Conservation (phyloP, 2,797 vertebrate species). For the Helostoma temminkii region DNA sequence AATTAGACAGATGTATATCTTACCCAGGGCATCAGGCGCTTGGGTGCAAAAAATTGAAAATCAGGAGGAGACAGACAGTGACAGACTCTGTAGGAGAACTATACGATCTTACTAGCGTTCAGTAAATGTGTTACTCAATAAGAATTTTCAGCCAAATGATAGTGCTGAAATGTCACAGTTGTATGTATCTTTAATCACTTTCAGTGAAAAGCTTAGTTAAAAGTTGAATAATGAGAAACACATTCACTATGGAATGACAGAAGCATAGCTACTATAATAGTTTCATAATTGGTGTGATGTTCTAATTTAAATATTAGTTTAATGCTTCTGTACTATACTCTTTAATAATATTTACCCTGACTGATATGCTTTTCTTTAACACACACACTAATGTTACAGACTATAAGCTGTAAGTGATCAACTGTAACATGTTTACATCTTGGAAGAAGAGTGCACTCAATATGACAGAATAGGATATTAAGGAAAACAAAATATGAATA, state of each 20-base stretch:
- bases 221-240: no score
- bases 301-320: background rate
- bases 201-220: no score
- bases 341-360: background rate
- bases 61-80: constrained; percentile 27
- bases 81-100: constrained; percentile 34
- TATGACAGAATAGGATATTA: constrained; percentile 7
- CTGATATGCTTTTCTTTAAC: background rate
- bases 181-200: background rate
- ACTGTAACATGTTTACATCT: background rate
- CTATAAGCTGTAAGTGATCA: no score
- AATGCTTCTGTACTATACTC: background rate
- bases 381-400: no score
- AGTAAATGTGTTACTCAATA: constrained; percentile 26
- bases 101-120: constrained; percentile 22
- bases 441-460: background rate
- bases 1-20: constrained; percentile 81
- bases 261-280: background rate
- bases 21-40: constrained; percentile 65
- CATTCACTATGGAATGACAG: no score
- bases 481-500: background rate
- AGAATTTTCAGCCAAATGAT: background rate
- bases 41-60: constrained; percentile 33
- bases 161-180: constrained; percentile 2
- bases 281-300: background rate